Percentiles rank a stretch among this genome's conserved stretches.
phyloP scores from a whole-genome alignment of 2,797 vertebrate genomes.

The Poliocrania exsul region DNA sequence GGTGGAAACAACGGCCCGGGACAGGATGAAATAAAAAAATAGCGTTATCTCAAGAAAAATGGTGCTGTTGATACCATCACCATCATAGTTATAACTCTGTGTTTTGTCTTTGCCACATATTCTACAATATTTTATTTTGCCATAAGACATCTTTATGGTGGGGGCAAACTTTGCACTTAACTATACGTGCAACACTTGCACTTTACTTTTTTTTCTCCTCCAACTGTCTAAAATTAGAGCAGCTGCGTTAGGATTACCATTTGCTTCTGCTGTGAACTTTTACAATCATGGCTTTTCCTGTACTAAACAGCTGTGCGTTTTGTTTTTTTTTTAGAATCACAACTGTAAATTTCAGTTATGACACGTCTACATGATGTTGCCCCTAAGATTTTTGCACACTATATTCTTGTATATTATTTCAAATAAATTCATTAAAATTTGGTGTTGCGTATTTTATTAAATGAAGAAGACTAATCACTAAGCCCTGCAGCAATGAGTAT shows the following conservation, averaged over 20 bases:
- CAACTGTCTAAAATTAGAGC: conserved; percentile 77
- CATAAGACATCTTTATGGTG: conserved; percentile 77
- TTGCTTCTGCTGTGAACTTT: conserved; percentile 77
- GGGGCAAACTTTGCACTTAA: conserved; percentile 88
- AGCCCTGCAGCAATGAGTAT: neutral
- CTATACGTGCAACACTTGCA: conserved; percentile 86
- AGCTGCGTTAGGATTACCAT: conserved; percentile 65
- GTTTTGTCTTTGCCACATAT: conserved; percentile 76
- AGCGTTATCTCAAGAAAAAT: conserved; percentile 71
- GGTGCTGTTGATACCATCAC: conserved; percentile 76
- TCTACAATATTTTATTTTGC: conserved; percentile 74
- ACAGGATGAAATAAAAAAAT: conserved; percentile 39
- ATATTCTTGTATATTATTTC: conserved; percentile 99
- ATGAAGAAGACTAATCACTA: neutral
- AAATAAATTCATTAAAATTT: conserved; percentile 90
- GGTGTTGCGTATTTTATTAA: neutral
- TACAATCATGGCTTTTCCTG: conserved; percentile 80
- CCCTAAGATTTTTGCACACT: conserved; percentile 96
- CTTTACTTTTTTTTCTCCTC: conserved; percentile 88
- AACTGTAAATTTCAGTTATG: conserved; percentile 81
- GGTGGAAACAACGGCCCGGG: conserved; percentile 2
- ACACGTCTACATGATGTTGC: conserved; percentile 83
- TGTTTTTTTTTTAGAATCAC: conserved; percentile 77
- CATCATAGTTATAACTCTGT: conserved; percentile 70
- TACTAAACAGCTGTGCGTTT: conserved; percentile 75